Evolutionary conservation across 2,113 vertebrate genomes (phyloP).

Genomic region (Periophthalmus modestus): DNA sequence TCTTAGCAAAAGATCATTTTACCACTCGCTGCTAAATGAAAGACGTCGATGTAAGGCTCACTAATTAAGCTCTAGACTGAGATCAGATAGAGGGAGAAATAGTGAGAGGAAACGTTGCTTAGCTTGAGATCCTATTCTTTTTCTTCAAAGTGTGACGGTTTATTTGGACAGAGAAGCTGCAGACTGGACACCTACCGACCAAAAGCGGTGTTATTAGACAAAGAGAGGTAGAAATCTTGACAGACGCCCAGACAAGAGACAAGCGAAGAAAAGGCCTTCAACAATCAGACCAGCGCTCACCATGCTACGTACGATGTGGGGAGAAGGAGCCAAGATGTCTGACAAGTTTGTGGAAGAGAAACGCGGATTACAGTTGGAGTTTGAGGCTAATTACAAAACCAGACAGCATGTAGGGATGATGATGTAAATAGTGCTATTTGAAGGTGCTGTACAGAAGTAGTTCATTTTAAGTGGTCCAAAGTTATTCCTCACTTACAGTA

Average conservation of each 20-base stretch:
- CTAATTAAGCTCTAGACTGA: conserved; percentile 58
- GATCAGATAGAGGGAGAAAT: conserved; percentile 54
- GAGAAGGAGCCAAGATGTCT: conserved; percentile 14
- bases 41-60: conserved; percentile 46
- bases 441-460: background rate
- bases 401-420: conserved; percentile 7
- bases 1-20: conserved; percentile 65
- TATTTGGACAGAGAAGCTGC: conserved; percentile 49
- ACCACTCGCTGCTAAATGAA: conserved; percentile 64
- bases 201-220: conserved; percentile 63
- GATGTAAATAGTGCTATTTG: too few relatives aligned
- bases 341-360: conserved; percentile 11
- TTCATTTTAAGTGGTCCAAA: too few relatives aligned
- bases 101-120: conserved; percentile 31
- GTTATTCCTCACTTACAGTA: too few relatives aligned
- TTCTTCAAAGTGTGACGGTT: conserved; percentile 50
- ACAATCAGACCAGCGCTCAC: conserved; percentile 19
- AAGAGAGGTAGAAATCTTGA: conserved; percentile 47
- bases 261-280: conserved; percentile 42
- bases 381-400: conserved; percentile 9
- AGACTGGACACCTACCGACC: conserved; percentile 44
- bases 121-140: conserved; percentile 41
- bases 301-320: conserved; percentile 29
- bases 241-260: conserved; percentile 56
- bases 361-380: conserved; percentile 30